phyloP scores from a whole-genome alignment of 2,113 vertebrate genomes.

The Gymnobelideus leadbeateri region DNA sequence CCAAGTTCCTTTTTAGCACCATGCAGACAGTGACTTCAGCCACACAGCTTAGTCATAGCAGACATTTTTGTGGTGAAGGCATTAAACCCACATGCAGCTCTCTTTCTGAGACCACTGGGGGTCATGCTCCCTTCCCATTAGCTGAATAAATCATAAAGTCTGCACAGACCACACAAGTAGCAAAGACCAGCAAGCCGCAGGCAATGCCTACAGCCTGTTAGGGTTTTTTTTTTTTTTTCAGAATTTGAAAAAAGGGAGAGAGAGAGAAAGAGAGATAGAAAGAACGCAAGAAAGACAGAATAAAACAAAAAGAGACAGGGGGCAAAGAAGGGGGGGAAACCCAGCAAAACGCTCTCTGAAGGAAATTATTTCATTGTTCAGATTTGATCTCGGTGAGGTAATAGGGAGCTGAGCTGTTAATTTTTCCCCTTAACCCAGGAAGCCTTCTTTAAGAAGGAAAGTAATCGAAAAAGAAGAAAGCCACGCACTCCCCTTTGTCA shows the following conservation, averaged over 20 bases:
- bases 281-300: slow-evolving; percentile 82
- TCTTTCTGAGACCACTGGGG: slow-evolving; percentile 99
- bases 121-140: slow-evolving; percentile 99
- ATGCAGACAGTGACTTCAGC: slow-evolving; percentile 92
- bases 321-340: slow-evolving; percentile 57
- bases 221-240: slow-evolving; percentile 91
- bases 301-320: slow-evolving; percentile 80
- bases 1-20: slow-evolving; percentile 92
- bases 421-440: slow-evolving; percentile 81
- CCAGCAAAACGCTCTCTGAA: background rate
- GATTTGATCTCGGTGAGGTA: slow-evolving; percentile 79
- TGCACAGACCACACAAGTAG: slow-evolving; percentile 99
- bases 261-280: slow-evolving; percentile 74
- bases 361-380: slow-evolving; percentile 43
- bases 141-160: slow-evolving; percentile 99
- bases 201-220: slow-evolving; percentile 91
- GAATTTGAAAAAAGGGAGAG: slow-evolving; percentile 83
- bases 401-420: slow-evolving; percentile 76
- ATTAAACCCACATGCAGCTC: slow-evolving; percentile 99
- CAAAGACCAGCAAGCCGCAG: slow-evolving; percentile 89
- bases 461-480: slow-evolving; percentile 77
- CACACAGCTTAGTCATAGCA: slow-evolving; percentile 97
- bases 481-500: slow-evolving; percentile 72
- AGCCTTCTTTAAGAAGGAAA: slow-evolving; percentile 76
- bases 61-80: slow-evolving; percentile 99